Evolutionary conservation across 1,140 invertebrate genomes (phyloP), one percentile per base, ranked within the genome.

Genomic region (Charaxes varanes): DNA sequence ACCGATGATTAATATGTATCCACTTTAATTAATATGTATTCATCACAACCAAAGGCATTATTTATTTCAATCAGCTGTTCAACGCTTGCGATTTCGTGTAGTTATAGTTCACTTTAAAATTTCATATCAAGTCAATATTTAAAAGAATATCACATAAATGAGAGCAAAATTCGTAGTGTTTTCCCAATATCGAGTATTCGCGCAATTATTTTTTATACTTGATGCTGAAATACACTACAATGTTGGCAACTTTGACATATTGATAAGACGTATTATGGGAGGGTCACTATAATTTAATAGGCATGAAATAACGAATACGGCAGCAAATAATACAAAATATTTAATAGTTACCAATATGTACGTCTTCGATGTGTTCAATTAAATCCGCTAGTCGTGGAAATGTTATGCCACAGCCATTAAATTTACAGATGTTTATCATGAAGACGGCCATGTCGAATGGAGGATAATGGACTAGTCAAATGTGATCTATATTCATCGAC

Each of bases 351-450:
- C 93, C 92, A 71, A 94, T 93, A 84, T 94, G 93, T 54, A 90
- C 91, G 61, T 92, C 91, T 87, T 94, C 93, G 62, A 94, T 94
- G 82, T 94, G 93, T 71, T 91, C 90, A 71, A 94, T 94, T 70
- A 94, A 85, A 77, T 93, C 91, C 53, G 86, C 85, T 73, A 94
- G 86, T 85, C 87, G 91, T 68, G 90, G 87, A 89, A 93, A 94
- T 56, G 88, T 92, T 58, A 93, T 87, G 62, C 91, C 91, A 87
- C 93, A 94, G 80, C 90, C 90, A 87, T 91, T 91, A 84, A 92
- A 94, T 89, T 93, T 94, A 87, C 92, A 94, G 82, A 91, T 89
- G 87, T 94, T 94, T 74, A 93, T 86, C 86, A 93, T 88, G 87
- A 94, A 94, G 84, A 93, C 92, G 80, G 93, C 92, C 93, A 94